Conservation (phyloP, 2,113 vertebrate species). For the Microtus pennsylvanicus region DNA sequence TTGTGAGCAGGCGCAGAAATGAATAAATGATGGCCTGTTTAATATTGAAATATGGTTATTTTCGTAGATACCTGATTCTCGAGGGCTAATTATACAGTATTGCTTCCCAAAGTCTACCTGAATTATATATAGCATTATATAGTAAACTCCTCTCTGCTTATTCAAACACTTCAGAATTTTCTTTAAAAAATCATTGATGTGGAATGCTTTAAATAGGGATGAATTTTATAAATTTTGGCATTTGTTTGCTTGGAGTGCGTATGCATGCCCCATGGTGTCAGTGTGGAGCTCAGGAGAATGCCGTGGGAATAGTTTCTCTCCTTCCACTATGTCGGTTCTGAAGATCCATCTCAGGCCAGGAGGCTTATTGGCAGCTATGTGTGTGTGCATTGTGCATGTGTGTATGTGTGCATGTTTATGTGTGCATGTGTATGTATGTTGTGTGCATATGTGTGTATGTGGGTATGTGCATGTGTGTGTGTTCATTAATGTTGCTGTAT, state of each 20-base stretch:
- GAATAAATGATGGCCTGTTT: constrained; percentile 54
- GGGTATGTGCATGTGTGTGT: too few species aligned
- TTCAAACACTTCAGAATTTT: constrained; percentile 44
- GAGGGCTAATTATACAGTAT: constrained; percentile 30
- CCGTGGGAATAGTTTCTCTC: neutral
- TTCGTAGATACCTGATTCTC: constrained; percentile 40
- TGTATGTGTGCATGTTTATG: too few species aligned
- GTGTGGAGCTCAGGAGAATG: neutral
- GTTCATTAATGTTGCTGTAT: neutral
- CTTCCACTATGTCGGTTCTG: neutral
- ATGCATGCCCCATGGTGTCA: neutral
- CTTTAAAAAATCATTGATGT: neutral
- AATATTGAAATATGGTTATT: constrained; percentile 59
- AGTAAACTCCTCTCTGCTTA: constrained; percentile 29
- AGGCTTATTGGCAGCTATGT: neutral
- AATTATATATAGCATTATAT: constrained; percentile 28
- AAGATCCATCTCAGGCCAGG: neutral
- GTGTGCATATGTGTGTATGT: too few species aligned
- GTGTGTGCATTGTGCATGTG: too few species aligned
- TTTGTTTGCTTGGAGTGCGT: neutral
- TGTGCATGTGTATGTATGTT: too few species aligned
- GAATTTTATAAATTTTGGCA: neutral
- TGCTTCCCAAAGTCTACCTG: constrained; percentile 61
- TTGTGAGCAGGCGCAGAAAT: constrained; percentile 56
- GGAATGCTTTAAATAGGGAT: constrained; percentile 7